A percentile compares a stretch with the other conserved stretches of the same genome.
Evolutionary conservation across 2,113 vertebrate genomes (phyloP).

Genomic region (Ictidomys tridecemlineatus): DNA sequence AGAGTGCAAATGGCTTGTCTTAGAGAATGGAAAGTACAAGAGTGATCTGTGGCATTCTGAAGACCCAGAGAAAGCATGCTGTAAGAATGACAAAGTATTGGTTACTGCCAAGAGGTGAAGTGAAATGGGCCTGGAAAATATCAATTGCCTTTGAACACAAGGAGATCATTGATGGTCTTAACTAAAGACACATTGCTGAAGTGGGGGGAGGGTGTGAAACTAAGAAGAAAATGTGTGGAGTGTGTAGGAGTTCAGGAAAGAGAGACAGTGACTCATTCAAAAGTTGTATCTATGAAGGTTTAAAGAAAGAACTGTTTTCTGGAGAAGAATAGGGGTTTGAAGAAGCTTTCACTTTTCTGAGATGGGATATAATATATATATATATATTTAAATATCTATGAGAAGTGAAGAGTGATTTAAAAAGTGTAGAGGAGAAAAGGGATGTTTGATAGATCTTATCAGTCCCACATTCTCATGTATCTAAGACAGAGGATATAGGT

Average conservation of each 20-base stretch:
- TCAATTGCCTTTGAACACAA: not conserved
- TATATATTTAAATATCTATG: not conserved
- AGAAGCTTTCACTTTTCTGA: slow-evolving; percentile 35
- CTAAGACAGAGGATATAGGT: not conserved
- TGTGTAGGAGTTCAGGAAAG: slow-evolving; percentile 56
- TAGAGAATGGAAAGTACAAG: not conserved
- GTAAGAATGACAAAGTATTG: not conserved
- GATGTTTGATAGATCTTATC: not conserved
- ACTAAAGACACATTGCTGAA: not conserved
- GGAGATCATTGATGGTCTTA: not conserved
- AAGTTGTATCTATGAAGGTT: slow-evolving; percentile 17
- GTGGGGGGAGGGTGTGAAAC: not conserved
- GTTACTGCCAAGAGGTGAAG: not conserved
- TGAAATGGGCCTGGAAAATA: not conserved
- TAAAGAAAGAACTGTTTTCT: slow-evolving; percentile 37
- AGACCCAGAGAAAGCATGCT: not conserved
- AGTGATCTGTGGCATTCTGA: not conserved
- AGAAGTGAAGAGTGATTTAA: not conserved
- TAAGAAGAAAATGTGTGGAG: slow-evolving; percentile 18
- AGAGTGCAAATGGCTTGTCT: not conserved
- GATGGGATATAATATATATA: not conserved
- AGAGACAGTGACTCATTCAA: slow-evolving; percentile 24
- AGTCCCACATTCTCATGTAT: not conserved
- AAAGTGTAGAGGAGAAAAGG: not conserved
- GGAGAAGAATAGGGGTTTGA: slow-evolving; percentile 4